These are phyloP conservation scores for Hypena proboscidalis DNA, from an alignment of 2,888 invertebrate genomes.

Conservation along the genomic window DNA sequence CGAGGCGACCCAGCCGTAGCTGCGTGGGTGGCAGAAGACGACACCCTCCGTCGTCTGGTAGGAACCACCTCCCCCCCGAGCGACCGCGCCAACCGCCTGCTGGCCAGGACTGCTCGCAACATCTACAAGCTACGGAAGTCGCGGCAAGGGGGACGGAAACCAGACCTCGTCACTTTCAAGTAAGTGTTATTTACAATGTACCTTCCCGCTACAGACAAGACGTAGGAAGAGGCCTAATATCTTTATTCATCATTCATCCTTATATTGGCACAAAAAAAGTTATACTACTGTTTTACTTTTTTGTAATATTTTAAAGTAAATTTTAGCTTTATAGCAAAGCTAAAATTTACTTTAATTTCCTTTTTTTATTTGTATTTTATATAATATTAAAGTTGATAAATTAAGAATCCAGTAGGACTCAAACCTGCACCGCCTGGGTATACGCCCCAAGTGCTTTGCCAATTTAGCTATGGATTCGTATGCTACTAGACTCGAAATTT, in stretches of 20 bases:
- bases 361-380: too few relatives aligned
- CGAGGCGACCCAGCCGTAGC: conserved; percentile 93
- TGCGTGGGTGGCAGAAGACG: conserved; percentile 94
- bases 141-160: conserved; percentile 94
- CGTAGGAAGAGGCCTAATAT: neutral
- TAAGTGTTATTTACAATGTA: conserved; percentile 30
- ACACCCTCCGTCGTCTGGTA: conserved; percentile 91
- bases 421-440: too few relatives aligned
- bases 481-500: too few relatives aligned
- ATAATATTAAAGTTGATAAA: too few relatives aligned
- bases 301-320: too few relatives aligned
- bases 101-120: conserved; percentile 95
- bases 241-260: neutral
- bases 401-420: too few relatives aligned
- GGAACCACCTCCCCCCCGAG: conserved; percentile 78
- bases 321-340: too few relatives aligned
- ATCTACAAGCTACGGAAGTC: conserved; percentile 95
- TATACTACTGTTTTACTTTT: too few relatives aligned
- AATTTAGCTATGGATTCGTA: too few relatives aligned
- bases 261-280: too few relatives aligned
- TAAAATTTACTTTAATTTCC: too few relatives aligned
- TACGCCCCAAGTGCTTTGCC: too few relatives aligned
- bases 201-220: neutral
- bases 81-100: conserved; percentile 92
- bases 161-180: conserved; percentile 93